Percentiles rank a stretch among this genome's conserved stretches.
Conservation (phyloP, 2,797 vertebrate genomes). For the Poeciliopsis paucimaculata region DNA sequence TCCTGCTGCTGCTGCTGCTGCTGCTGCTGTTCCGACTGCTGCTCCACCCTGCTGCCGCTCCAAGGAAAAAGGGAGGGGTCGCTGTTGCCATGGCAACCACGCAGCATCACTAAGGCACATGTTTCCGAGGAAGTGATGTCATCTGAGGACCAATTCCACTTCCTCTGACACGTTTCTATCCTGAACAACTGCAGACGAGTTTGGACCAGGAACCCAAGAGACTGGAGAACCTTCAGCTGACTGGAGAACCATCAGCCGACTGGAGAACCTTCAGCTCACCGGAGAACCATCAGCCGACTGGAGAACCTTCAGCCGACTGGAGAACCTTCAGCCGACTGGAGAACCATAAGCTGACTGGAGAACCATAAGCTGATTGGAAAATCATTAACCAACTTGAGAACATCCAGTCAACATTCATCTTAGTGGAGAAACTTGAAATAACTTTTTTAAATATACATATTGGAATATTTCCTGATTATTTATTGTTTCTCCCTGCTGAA, state of each 20-base stretch:
- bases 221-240: not conserved
- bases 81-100: slow-evolving; percentile 44
- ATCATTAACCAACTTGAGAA: too few relatives aligned
- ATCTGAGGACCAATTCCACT: not conserved
- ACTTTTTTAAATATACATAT: not conserved
- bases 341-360: too few relatives aligned
- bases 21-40: slow-evolving; percentile 44
- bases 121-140: not conserved
- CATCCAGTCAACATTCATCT: too few relatives aligned
- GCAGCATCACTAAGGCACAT: slow-evolving; percentile 11
- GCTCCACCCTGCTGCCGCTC: slow-evolving; percentile 48
- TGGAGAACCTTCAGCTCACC: not conserved
- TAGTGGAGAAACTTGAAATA: too few relatives aligned
- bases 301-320: too few relatives aligned
- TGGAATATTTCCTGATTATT: not conserved
- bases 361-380: too few relatives aligned
- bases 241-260: not conserved
- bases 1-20: slow-evolving; percentile 41
- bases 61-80: slow-evolving; percentile 12
- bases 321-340: too few relatives aligned
- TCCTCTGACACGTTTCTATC: not conserved
- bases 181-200: not conserved
- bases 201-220: not conserved
- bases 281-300: too few relatives aligned
- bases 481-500: not conserved